Evolutionary conservation across 2,113 vertebrate genomes (phyloP), one percentile per base, ranked within the genome.

Genomic region (Taurulus bubalis): DNA sequence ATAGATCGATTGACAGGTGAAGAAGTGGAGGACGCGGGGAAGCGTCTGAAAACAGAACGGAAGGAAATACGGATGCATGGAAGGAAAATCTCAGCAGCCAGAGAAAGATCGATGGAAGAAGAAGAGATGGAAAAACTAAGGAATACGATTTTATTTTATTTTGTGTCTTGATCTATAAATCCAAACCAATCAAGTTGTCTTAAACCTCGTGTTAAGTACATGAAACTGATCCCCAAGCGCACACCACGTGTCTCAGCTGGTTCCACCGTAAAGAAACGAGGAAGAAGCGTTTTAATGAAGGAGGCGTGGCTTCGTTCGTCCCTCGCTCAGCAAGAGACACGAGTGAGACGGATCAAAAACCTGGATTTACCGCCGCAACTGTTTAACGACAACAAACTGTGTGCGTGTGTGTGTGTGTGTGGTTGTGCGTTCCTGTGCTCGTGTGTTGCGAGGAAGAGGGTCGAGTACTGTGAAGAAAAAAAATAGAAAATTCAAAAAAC

Each of bases 391-490:
- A 59, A 87, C 80, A 78, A 86, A 74, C 81, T 85, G 82, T 85
- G 81, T 59, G 91, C 64, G 83, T 81, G 74, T 91, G 91, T 60
- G 78, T 85, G 67, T 80, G 71, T 82, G 76, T 80, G 84, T 83
- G 84, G 15, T 3, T 70, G 70, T 67, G 84, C 78, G 71, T 91
- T 70, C 84, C 59, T 77, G 85, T 87, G 90, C 83, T 88, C 53
- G 83, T 85, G 87, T 82, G 85, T 68, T 60, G 86, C 83, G 42
- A 8, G 42, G 70, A 89, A 87, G 85, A 90, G 78, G 87, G 85
- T 92, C 47, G 68, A 84, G 84, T 93, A 91, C 93, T 93, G 90
- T 94, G 87, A 92, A 88, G 59, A 88, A 82, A 45, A 68, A 15
- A 28, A 56, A 55, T 26, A 56, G 11, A 56, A 3, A 51, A 10